A percentile compares a stretch with the other conserved stretches of the same genome.
These are phyloP conservation scores for Pachyuromys duprasi DNA, from an alignment of 2,797 vertebrate species.

Conservation along the genomic window DNA sequence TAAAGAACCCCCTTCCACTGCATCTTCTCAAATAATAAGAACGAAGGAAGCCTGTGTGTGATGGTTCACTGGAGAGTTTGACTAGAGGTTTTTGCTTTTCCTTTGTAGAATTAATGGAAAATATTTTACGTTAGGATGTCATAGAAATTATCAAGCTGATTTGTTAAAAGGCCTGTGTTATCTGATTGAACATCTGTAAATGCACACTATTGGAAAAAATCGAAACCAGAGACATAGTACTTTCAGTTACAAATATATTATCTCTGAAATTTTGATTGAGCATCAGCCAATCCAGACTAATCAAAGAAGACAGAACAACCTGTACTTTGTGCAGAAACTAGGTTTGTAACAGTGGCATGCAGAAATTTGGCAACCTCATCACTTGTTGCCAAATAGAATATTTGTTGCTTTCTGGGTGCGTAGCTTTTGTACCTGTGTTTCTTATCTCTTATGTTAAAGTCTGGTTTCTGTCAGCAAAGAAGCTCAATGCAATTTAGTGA, in stretches of 20 bases:
- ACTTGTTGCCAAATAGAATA: constrained; percentile 33
- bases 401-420: not conserved
- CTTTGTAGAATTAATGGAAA: not conserved
- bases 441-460: constrained; percentile 2
- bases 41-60: not conserved
- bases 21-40: constrained; percentile 40
- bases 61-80: constrained; percentile 55
- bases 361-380: constrained; percentile 63
- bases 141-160: constrained; percentile 5
- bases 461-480: constrained; percentile 2
- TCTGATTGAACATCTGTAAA: not conserved
- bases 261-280: not conserved
- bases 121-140: not conserved
- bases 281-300: not conserved
- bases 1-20: not conserved
- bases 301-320: not conserved
- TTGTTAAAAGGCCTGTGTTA: not conserved
- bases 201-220: not conserved
- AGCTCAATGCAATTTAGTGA: constrained; percentile 1
- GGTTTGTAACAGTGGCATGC: not conserved
- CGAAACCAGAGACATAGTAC: not conserved
- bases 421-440: not conserved
- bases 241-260: not conserved
- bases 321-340: not conserved
- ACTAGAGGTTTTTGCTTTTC: constrained; percentile 42